phyloP scores from a whole-genome alignment of 2,888 invertebrate species.

The Nephrocerus scutellatus region DNA sequence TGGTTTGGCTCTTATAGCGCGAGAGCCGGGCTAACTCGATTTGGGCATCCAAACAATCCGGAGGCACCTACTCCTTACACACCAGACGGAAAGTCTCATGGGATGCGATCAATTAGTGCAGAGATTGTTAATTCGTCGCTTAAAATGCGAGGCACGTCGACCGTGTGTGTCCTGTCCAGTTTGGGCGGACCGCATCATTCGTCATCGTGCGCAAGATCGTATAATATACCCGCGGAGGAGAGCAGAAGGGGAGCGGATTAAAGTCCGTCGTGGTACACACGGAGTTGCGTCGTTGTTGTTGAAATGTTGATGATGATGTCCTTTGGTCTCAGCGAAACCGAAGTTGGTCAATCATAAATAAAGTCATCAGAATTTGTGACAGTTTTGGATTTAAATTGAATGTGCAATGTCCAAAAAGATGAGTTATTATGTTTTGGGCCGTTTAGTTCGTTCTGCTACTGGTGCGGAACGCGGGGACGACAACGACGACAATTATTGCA shows the following conservation, averaged over 20 bases:
- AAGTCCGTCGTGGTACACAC: background rate
- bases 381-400: conserved; percentile 35
- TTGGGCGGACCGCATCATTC: conserved; percentile 11
- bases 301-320: conserved; percentile 9
- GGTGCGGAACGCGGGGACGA: background rate
- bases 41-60: conserved; percentile 2
- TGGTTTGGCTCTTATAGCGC: no score
- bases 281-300: conserved; percentile 13
- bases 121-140: conserved; percentile 36
- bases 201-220: no score
- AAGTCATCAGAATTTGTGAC: conserved; percentile 40
- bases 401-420: no score
- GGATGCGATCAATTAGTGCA: conserved; percentile 42
- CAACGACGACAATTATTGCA: no score
- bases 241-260: conserved; percentile 24
- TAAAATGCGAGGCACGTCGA: conserved; percentile 46
- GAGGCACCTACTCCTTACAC: conserved; percentile 23
- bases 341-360: conserved; percentile 38
- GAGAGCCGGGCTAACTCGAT: background rate
- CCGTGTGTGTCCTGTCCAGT: conserved; percentile 39
- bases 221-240: no score
- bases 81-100: conserved; percentile 22
- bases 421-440: no score
- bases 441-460: no score
- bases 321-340: no score